Evolutionary conservation across 2,113 vertebrate genomes (phyloP).

Genomic region (Phylloscopus trochilus): DNA sequence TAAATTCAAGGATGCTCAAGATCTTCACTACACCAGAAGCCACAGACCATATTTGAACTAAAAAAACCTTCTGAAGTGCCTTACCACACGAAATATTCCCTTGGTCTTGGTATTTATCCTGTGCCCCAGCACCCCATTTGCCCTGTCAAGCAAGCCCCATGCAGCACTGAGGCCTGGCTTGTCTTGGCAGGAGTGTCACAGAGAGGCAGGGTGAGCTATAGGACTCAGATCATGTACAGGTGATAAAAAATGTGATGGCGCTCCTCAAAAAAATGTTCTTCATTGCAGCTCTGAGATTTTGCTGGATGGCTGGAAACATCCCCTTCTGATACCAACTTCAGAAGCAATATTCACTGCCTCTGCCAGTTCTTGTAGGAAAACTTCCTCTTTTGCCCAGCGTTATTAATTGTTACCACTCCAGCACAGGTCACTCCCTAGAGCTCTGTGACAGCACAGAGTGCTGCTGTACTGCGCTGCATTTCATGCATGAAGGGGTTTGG

Average conservation of each 20-base stretch:
- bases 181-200: background rate
- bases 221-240: background rate
- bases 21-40: background rate
- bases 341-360: background rate
- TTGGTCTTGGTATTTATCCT: background rate
- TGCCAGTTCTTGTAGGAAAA: background rate
- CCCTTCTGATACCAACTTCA: background rate
- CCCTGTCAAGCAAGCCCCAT: background rate
- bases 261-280: background rate
- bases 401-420: background rate
- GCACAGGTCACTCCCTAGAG: background rate
- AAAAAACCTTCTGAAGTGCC: background rate
- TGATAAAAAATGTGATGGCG: background rate
- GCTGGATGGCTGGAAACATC: background rate
- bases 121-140: accelerated
- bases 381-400: background rate
- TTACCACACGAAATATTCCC: background rate
- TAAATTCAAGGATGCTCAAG: background rate
- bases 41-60: accelerated
- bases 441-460: background rate
- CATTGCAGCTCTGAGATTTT: background rate
- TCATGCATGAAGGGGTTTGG: background rate
- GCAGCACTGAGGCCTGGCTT: accelerated
- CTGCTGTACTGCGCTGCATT: background rate
- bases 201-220: accelerated